Evolutionary conservation across 2,888 invertebrate species (phyloP), one percentile per base, ranked within the genome.

Genomic region (Mechanitis messenoides): DNA sequence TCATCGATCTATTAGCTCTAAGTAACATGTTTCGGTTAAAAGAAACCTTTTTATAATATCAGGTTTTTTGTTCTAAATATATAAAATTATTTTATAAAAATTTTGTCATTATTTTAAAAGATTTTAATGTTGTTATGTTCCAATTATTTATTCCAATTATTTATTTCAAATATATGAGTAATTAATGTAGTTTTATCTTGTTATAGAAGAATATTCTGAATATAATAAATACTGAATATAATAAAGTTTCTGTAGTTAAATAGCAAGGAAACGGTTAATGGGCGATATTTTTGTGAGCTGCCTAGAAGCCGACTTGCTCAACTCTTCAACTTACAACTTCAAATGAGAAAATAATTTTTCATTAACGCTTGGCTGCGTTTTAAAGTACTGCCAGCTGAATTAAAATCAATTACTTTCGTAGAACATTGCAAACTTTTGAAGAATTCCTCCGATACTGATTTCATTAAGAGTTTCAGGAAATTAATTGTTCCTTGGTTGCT

Each of bases 271-370:
- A 74, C 74, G 74, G 76, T 74, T 77, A 80, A 82, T 81, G 73
- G 71, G 74, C 72, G 78, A 75, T 83, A 78, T 79, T 79, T 78
- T 74, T 71, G 68, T 68, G 59, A 72, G 64, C 68, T 68, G 67
- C 70, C 63, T 73, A 50, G 50, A 50, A 31, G 63, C 67, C 58
- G 67, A 67, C 58, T 56, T 53, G 56, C 68, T 65, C 65, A 63
- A 66, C 76, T 78, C 75, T 76, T 74, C 73, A 81, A 79, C 79
- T 80, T 80, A 55, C 78, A 79, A 81, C 77, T 83, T 80, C 72
- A 78, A 77, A 79, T 79, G 78, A 73, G 78, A 77, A 84, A 86
- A 85, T 84, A 82, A 85, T 85, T 87, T 87, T 85, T 84, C 84
- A 85, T 86, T 85, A 82, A 82, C 81, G 83, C 82, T 84, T 70